Percentiles rank a stretch among this genome's conserved stretches.
These are phyloP conservation scores for Platycheirus albimanus DNA, from an alignment of 2,888 invertebrate species.

Conservation along the genomic window DNA sequence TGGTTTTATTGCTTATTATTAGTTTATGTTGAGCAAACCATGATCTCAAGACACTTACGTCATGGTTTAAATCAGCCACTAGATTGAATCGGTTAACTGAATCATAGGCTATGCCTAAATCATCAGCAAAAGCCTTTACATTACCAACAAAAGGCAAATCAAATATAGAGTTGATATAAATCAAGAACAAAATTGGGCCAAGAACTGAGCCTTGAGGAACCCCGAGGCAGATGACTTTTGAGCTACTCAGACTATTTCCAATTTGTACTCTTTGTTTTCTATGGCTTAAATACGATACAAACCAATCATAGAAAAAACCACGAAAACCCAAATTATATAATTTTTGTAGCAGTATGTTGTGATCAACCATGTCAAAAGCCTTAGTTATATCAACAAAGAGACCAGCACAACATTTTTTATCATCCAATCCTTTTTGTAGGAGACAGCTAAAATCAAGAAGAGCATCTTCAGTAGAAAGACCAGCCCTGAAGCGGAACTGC, in stretches of 20 bases:
- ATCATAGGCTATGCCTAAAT: conserved; percentile 2
- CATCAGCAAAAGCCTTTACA: background rate
- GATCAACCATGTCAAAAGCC: background rate
- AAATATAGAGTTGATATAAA: background rate
- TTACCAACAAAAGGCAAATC: background rate
- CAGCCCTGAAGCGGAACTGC: no score
- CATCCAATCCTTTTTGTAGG: no score
- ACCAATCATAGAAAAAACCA: background rate
- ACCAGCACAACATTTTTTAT: no score
- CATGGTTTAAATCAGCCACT: background rate
- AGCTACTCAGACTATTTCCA: no score
- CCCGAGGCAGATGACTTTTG: background rate
- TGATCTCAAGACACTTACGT: background rate
- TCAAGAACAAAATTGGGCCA: background rate
- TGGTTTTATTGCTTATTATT: background rate
- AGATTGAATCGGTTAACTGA: background rate
- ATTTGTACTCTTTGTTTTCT: no score
- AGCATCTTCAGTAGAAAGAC: no score
- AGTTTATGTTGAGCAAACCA: background rate
- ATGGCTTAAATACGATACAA: background rate
- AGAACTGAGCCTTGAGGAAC: background rate
- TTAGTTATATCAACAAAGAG: background rate
- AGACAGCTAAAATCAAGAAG: no score
- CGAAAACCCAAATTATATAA: background rate
- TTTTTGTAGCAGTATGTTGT: background rate